phyloP scores from a whole-genome alignment of 2,888 invertebrate species.

The Mesodorylaimus sp. region DNA sequence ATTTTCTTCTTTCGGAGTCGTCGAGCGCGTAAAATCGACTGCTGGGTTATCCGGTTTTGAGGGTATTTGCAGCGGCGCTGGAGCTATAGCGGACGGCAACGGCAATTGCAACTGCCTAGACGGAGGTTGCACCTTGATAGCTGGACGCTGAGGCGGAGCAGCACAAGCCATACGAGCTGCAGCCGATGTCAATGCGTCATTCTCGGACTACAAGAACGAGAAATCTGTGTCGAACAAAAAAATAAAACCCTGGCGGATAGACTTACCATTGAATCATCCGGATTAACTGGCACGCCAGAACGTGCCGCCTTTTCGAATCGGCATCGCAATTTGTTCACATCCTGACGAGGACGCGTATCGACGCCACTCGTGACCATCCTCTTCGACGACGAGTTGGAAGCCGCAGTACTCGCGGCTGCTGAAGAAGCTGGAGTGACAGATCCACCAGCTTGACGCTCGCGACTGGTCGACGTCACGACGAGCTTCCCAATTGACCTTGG shows the following conservation, averaged over 20 bases:
- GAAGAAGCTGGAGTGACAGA: too few species aligned
- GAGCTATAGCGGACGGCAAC: not conserved
- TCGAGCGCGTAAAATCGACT: too few species aligned
- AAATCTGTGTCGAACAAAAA: too few species aligned
- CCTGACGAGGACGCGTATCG: not conserved
- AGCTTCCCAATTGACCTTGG: too few species aligned
- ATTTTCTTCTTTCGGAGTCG: too few species aligned
- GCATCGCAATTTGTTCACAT: not conserved
- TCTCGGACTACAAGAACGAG: too few species aligned
- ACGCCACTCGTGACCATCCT: too few species aligned
- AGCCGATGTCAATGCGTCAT: not conserved
- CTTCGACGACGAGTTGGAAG: too few species aligned
- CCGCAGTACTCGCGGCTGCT: too few species aligned
- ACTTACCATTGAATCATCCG: conserved; percentile 6
- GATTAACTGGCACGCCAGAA: conserved; percentile 2
- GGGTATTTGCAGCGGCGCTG: not conserved
- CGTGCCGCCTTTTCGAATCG: conserved; percentile 5
- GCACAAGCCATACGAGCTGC: not conserved
- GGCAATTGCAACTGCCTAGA: not conserved
- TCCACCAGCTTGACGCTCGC: too few species aligned
- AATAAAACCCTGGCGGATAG: not conserved
- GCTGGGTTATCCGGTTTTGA: too few species aligned
- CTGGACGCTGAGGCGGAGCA: not conserved
- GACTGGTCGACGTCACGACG: too few species aligned
- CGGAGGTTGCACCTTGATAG: not conserved